Conservation (phyloP, 2,797 vertebrate genomes). For the Leptodactylus fallax region DNA sequence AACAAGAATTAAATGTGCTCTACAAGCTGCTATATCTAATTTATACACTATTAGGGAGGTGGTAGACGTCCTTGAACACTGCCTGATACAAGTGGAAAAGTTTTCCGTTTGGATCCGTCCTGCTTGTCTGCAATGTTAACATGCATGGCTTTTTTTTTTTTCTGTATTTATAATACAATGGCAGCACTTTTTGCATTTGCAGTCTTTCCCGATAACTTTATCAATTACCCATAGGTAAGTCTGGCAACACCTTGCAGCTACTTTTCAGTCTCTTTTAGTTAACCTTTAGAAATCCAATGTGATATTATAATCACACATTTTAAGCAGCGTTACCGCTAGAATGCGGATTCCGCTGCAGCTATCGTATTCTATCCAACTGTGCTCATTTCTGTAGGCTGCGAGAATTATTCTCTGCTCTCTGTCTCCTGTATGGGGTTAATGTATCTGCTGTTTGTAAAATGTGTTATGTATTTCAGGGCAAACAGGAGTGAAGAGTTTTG, state of each 20-base stretch:
- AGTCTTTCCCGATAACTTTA: not conserved
- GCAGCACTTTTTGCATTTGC: not conserved
- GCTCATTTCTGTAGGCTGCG: slow-evolving; percentile 11
- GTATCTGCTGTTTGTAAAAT: slow-evolving; percentile 46
- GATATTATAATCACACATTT: slow-evolving; percentile 24
- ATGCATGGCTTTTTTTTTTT: not conserved
- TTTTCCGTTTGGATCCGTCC: no score
- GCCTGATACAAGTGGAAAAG: no score
- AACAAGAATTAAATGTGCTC: no score
- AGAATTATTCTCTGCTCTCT: slow-evolving; percentile 2
- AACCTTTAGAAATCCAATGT: slow-evolving; percentile 8
- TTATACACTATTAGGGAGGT: no score
- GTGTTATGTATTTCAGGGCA: slow-evolving; percentile 49
- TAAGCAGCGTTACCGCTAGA: not conserved
- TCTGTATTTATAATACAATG: not conserved
- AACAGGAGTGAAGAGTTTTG: slow-evolving; percentile 51
- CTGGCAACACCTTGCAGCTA: not conserved
- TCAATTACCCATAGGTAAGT: not conserved
- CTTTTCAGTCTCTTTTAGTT: not conserved
- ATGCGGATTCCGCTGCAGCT: slow-evolving; percentile 3
- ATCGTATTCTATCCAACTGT: slow-evolving; percentile 10
- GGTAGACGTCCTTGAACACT: no score
- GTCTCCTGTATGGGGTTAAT: slow-evolving; percentile 47
- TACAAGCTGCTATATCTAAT: no score
- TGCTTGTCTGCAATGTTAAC: no score